Conservation (phyloP, 1,140 invertebrate genomes). For the Eulimnadia texana region DNA sequence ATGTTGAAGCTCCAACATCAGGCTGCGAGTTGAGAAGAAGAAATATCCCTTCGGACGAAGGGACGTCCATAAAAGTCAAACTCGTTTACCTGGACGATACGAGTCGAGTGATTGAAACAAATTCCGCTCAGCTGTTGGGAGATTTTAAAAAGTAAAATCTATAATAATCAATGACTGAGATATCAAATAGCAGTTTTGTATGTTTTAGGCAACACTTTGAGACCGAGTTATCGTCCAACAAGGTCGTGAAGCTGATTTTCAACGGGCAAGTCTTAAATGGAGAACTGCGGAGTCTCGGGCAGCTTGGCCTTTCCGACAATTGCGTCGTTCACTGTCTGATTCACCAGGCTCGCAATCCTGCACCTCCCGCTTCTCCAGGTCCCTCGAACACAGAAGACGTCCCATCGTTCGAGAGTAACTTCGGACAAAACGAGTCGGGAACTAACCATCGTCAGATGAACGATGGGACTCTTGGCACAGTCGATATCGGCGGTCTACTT, state of each 20-base stretch:
- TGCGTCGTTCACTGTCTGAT: slow-evolving; percentile 79
- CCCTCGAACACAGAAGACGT: neutral
- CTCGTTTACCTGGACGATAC: slow-evolving; percentile 79
- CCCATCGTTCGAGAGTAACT: neutral
- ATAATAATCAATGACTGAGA: slow-evolving; percentile 2
- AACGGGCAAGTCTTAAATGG: slow-evolving; percentile 68
- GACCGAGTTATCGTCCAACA: slow-evolving; percentile 54
- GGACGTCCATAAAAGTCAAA: slow-evolving; percentile 49
- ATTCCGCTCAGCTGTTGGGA: slow-evolving; percentile 54
- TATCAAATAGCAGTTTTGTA: slow-evolving; percentile 19
- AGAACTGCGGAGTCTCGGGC: slow-evolving; percentile 55
- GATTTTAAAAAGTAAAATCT: slow-evolving; percentile 66
- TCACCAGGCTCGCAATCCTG: slow-evolving; percentile 35
- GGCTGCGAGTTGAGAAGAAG: neutral
- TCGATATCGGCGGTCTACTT: slow-evolving; percentile 27
- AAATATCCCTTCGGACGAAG: neutral
- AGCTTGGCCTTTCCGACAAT: slow-evolving; percentile 64
- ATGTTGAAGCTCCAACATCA: neutral
- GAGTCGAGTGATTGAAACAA: slow-evolving; percentile 58
- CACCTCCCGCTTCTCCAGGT: neutral
- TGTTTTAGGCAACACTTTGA: slow-evolving; percentile 61
- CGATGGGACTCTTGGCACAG: slow-evolving; percentile 4
- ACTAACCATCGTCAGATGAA: neutral
- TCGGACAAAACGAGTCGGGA: slow-evolving; percentile 18
- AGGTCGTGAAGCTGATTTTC: slow-evolving; percentile 68